Evolutionary conservation across 2,113 vertebrate genomes (phyloP), one percentile per base, ranked within the genome.

Genomic region (Polyodon spathula): DNA sequence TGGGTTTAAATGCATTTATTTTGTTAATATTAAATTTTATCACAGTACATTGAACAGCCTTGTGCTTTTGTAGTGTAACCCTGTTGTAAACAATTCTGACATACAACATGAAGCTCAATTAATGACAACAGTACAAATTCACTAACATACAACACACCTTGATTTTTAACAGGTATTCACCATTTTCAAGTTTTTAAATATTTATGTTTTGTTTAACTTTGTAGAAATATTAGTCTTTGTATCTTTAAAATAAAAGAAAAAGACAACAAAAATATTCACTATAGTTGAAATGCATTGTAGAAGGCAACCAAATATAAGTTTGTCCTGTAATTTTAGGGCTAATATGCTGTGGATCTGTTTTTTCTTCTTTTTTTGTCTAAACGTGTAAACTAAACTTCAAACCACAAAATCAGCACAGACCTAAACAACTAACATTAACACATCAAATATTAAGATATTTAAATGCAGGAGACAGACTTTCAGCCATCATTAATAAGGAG

Each of bases 351-450:
- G 69, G 73, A 84, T 75, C 76, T 77, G 71, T 61, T 61, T 59
- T 44, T 27, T 8, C 64, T 44, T 51, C 43, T 11, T 8, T 37
- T 77, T 86, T 81, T 68, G 81, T 78, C 79, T 83, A 82, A 61
- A 85, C 77, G 83, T 82, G 78, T 73, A 80, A 91, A 87, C 80
- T 80, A 84, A 87, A 86, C 74, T 71, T 79, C 72, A 84, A 88
- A 87, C 79, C 87, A 90, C 78, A 16, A 71, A 81, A 61, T 64
- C 57, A 60, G 68, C 55, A 66, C 56, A 60, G 53, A 65, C 76
- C 73, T 78, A 81, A 68, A 76, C 79, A 86, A 90, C 85, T 88
- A 88, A 90, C 81, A 86, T 84, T 83, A 67, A 83, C 78, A 90
- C 73, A 89, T 87, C 88, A 88, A 89, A 83, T 84, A 81, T 77